Conservation (phyloP, 2,888 invertebrate species). For the Allacma fusca region DNA sequence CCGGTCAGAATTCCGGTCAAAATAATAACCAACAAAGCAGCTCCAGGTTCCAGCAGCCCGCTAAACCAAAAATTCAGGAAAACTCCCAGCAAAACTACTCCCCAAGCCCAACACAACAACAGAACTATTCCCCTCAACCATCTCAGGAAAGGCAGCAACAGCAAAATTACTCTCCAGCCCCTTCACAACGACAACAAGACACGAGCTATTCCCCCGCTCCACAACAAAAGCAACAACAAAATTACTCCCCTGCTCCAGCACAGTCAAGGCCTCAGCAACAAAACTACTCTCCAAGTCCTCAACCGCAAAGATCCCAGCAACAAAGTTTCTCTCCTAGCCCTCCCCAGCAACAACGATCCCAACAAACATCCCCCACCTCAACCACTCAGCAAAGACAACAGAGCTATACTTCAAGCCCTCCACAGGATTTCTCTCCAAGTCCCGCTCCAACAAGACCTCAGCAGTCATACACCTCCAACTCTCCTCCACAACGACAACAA, state of each 20-base stretch:
- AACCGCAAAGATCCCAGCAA: background rate
- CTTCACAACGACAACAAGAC: background rate
- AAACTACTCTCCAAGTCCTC: background rate
- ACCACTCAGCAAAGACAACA: background rate
- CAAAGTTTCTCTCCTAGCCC: slow-evolving; percentile 14
- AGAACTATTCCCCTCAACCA: slow-evolving; percentile 11
- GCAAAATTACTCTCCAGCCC: background rate
- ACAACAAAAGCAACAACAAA: slow-evolving; percentile 35
- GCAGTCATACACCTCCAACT: background rate
- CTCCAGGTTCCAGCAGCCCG: slow-evolving; percentile 10
- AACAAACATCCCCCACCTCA: background rate
- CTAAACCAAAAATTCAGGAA: slow-evolving; percentile 18
- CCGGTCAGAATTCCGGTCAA: too few relatives aligned
- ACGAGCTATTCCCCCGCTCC: background rate
- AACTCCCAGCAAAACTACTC: slow-evolving; percentile 14
- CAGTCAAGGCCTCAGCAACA: slow-evolving; percentile 5
- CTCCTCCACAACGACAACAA: slow-evolving; percentile 5
- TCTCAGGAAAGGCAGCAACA: background rate
- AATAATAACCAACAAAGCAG: slow-evolving; percentile 17
- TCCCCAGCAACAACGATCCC: slow-evolving; percentile 8
- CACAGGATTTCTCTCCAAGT: slow-evolving; percentile 8
- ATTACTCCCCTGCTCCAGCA: background rate
- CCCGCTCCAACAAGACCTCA: background rate
- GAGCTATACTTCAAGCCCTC: slow-evolving; percentile 3
- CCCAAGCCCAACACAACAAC: background rate